These are phyloP conservation scores for Myanophis thanlyinensis DNA, from an alignment of 2,113 vertebrate genomes.

Conservation along the genomic window DNA sequence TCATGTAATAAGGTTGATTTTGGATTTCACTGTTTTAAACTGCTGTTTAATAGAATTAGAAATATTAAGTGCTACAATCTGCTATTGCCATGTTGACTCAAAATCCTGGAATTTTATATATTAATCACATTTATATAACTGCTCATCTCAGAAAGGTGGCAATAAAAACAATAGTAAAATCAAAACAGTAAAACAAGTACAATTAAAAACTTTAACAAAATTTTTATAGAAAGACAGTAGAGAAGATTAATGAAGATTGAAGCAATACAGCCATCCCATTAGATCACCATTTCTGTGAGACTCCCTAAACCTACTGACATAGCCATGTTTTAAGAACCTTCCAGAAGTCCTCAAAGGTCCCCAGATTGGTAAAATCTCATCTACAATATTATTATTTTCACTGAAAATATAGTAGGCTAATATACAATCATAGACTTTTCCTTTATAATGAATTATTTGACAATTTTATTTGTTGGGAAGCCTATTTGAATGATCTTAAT, in stretches of 20 bases:
- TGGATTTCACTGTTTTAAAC: not conserved
- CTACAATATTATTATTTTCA: not conserved
- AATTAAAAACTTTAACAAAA: not conserved
- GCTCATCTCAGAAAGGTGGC: not conserved
- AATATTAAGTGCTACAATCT: not conserved
- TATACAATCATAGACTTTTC: not conserved
- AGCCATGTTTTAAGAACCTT: not conserved
- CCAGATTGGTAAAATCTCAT: not conserved
- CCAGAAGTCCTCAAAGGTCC: not conserved
- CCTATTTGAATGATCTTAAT: conserved; percentile 10
- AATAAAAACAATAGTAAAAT: not conserved
- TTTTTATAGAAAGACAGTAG: not conserved
- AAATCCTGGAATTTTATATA: not conserved
- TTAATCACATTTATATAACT: not conserved
- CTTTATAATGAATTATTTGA: not conserved
- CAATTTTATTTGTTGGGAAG: not conserved
- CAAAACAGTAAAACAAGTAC: not conserved
- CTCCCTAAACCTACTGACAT: not conserved
- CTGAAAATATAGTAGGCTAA: not conserved
- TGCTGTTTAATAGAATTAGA: not conserved
- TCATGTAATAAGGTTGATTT: not conserved
- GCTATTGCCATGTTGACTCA: not conserved
- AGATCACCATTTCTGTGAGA: not conserved
- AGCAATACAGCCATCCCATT: not conserved
- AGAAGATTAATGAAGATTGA: not conserved